phyloP scores from a whole-genome alignment of 2,888 invertebrate species.

The Carabus problematicus region DNA sequence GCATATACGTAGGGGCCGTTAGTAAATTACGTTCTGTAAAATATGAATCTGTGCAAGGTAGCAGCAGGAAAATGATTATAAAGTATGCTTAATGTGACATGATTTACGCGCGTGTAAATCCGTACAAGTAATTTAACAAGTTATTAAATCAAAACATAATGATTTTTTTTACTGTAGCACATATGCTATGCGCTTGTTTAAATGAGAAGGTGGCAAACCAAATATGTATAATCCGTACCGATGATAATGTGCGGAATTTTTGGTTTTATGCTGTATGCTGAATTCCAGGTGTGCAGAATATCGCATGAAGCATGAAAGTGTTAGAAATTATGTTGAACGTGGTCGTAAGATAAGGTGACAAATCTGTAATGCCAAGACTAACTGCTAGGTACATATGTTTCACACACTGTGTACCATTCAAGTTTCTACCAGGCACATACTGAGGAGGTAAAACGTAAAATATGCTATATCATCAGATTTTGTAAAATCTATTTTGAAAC shows the following conservation, averaged over 20 bases:
- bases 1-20: constrained; percentile 27
- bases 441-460: too few species aligned
- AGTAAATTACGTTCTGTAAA: constrained; percentile 36
- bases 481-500: too few species aligned
- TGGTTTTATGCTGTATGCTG: too few species aligned
- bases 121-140: constrained; percentile 43
- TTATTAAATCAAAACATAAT: constrained; percentile 42
- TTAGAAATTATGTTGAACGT: neutral
- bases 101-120: constrained; percentile 40
- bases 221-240: too few species aligned
- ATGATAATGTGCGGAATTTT: too few species aligned
- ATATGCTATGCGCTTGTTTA: neutral
- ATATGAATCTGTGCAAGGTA: constrained; percentile 31
- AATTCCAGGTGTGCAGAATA: too few species aligned
- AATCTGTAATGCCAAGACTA: constrained; percentile 6
- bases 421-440: too few species aligned
- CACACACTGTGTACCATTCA: too few species aligned
- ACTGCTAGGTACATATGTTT: too few species aligned
- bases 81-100: constrained; percentile 42
- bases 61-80: constrained; percentile 39
- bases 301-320: too few species aligned
- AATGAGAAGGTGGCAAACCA: too few species aligned
- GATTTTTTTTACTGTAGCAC: constrained; percentile 9
- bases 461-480: too few species aligned
- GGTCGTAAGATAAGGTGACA: constrained; percentile 5